These are phyloP conservation scores for Herminia tarsipennalis DNA, from an alignment of 2,888 invertebrate genomes.

Conservation along the genomic window DNA sequence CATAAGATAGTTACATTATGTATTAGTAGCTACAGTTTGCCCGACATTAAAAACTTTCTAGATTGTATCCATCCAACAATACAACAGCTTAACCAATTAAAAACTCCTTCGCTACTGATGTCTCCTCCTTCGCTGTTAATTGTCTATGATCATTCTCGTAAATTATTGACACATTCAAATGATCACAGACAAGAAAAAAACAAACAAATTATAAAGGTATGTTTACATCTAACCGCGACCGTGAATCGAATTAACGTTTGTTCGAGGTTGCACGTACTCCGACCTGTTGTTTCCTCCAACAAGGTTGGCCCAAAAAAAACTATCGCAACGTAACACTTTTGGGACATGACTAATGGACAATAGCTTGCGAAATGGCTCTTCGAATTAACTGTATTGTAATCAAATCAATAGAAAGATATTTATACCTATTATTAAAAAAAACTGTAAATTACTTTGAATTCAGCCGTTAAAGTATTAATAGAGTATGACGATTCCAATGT, in stretches of 20 bases:
- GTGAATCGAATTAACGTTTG: constrained; percentile 70
- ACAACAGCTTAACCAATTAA: too few species aligned
- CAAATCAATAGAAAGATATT: constrained; percentile 30
- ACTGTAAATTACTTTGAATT: constrained; percentile 7
- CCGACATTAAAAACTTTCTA: too few species aligned
- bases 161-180: constrained; percentile 8
- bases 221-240: constrained; percentile 66
- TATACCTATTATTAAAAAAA: constrained; percentile 3
- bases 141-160: neutral
- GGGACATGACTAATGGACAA: constrained; percentile 80
- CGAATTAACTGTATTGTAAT: constrained; percentile 44
- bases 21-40: too few species aligned
- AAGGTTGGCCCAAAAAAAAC: constrained; percentile 70
- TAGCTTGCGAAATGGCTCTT: constrained; percentile 65
- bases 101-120: too few species aligned
- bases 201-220: constrained; percentile 57
- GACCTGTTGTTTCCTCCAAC: constrained; percentile 59
- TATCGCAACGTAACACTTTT: constrained; percentile 67
- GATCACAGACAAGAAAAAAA: constrained; percentile 50
- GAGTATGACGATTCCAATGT: constrained; percentile 6
- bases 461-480: constrained; percentile 17
- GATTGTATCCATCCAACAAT: too few species aligned
- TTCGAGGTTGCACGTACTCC: constrained; percentile 77
- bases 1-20: too few species aligned
- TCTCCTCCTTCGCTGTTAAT: neutral